A percentile compares a stretch with the other conserved stretches of the same genome.
phyloP scores from a whole-genome alignment of 2,113 vertebrate species.

The Delphinus delphis region DNA sequence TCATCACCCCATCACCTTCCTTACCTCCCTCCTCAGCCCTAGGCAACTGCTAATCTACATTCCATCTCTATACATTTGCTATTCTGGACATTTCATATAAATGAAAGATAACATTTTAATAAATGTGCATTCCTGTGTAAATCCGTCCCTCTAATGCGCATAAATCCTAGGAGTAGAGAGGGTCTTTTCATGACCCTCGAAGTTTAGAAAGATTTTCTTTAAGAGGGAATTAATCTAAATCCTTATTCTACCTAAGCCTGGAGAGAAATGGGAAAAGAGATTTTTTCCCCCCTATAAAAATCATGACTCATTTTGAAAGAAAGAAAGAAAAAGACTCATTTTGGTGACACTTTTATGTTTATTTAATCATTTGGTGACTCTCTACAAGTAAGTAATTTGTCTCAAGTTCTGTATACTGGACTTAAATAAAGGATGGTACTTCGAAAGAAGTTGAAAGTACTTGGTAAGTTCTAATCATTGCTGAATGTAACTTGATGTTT shows the following conservation, averaged over 20 bases:
- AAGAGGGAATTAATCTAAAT: background rate
- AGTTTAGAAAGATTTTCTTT: background rate
- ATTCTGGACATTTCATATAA: background rate
- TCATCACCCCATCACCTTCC: background rate
- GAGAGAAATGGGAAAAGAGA: background rate
- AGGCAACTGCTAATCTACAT: background rate
- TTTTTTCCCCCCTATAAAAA: background rate
- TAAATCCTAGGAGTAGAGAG: background rate
- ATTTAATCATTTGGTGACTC: slow-evolving; percentile 35
- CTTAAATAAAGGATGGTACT: background rate
- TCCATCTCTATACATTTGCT: background rate
- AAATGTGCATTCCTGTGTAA: background rate
- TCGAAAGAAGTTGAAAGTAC: background rate
- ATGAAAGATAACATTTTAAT: background rate
- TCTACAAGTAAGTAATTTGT: background rate
- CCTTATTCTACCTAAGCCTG: background rate
- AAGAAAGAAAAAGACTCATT: background rate
- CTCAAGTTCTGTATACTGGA: background rate
- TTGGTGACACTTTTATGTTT: background rate
- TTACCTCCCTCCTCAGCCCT: background rate
- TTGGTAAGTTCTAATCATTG: background rate
- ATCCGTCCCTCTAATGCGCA: background rate
- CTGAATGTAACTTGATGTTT: background rate
- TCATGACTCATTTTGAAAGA: background rate
- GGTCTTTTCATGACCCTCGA: background rate